Conservation (phyloP, 2,113 vertebrate genomes). For the Rhinoptilus africanus region DNA sequence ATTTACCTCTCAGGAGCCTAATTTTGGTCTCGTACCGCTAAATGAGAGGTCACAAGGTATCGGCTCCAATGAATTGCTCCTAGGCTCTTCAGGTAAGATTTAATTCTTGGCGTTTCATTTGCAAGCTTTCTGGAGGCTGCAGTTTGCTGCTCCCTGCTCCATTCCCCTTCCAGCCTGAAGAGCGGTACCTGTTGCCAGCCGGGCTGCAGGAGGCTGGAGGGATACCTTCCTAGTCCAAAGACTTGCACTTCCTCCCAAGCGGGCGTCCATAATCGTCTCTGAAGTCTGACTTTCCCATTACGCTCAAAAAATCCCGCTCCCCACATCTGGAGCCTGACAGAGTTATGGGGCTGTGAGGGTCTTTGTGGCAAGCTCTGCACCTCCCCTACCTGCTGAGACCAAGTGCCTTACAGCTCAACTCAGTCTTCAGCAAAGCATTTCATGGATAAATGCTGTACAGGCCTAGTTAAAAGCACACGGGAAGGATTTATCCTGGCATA, state of each 20-base stretch:
- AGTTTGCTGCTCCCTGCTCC: background rate
- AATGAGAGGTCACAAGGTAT: background rate
- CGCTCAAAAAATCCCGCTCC: background rate
- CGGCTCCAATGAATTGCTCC: background rate
- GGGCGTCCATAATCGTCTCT: background rate
- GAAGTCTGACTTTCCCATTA: background rate
- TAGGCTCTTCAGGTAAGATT: background rate
- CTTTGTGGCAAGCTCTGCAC: background rate
- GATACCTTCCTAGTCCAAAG: background rate
- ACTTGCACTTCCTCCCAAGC: background rate
- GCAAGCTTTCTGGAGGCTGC: background rate
- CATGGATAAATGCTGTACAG: background rate
- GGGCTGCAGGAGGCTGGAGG: background rate
- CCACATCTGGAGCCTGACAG: background rate
- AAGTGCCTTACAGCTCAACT: background rate
- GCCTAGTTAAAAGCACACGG: background rate
- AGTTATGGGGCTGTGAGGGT: background rate
- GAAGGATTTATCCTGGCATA: background rate
- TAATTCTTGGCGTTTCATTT: background rate
- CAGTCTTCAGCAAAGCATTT: background rate
- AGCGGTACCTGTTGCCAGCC: background rate
- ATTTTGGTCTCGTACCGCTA: background rate
- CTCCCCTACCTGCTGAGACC: background rate
- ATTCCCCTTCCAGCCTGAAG: background rate
- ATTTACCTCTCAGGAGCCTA: background rate